Conservation (phyloP, 2,888 invertebrate species). For the Apotomis betuletana region DNA sequence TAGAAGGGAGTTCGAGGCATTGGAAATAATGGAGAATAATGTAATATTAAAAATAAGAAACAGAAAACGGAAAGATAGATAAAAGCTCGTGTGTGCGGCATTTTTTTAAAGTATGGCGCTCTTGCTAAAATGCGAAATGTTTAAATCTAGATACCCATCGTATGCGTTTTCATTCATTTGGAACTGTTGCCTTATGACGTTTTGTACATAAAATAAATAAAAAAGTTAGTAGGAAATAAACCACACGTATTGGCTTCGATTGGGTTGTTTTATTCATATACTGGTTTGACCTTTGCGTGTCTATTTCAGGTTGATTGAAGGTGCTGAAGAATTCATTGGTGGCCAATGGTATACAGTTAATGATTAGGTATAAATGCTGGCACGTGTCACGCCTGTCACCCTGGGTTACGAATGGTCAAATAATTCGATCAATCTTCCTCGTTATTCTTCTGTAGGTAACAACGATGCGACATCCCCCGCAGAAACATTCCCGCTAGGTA, state of each 20-base stretch:
- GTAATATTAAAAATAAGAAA: too few relatives aligned
- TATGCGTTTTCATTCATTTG: slow-evolving; percentile 74
- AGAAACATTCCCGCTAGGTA: too few relatives aligned
- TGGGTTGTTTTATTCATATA: slow-evolving; percentile 61
- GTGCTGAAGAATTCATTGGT: slow-evolving; percentile 20
- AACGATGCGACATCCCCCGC: too few relatives aligned
- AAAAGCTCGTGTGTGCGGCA: slow-evolving; percentile 43
- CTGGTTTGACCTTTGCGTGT: slow-evolving; percentile 20
- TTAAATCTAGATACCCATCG: slow-evolving; percentile 57
- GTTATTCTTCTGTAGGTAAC: too few relatives aligned
- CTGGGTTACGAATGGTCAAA: neutral
- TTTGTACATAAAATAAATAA: slow-evolving; percentile 81
- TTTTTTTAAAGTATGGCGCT: slow-evolving; percentile 54
- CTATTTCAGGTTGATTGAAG: slow-evolving; percentile 21
- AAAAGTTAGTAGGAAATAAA: slow-evolving; percentile 77
- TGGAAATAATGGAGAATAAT: too few relatives aligned
- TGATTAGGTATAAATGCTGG: neutral
- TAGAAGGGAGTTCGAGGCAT: too few relatives aligned
- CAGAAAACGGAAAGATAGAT: neutral
- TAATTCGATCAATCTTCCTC: too few relatives aligned
- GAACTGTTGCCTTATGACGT: slow-evolving; percentile 82
- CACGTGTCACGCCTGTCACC: neutral
- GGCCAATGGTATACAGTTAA: slow-evolving; percentile 17
- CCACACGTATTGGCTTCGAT: slow-evolving; percentile 81
- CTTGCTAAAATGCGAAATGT: slow-evolving; percentile 58